Conservation (phyloP, 2,888 invertebrate species). For the Drosophila nr. fundita region DNA sequence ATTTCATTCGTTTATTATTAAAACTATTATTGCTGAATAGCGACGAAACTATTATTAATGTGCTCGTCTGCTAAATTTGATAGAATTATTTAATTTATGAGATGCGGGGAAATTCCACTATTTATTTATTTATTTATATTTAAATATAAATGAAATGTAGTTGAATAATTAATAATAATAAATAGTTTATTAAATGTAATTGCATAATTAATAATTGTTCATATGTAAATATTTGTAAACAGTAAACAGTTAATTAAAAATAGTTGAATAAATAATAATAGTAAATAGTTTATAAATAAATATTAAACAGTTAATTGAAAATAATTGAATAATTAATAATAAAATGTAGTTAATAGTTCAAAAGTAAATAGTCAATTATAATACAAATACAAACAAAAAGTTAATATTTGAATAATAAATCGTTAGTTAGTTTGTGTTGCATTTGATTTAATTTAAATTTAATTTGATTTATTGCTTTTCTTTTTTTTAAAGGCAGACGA, state of each 20-base stretch:
- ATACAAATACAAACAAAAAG: neutral
- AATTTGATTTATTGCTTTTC: slow-evolving; percentile 50
- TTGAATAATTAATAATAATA: too few species aligned
- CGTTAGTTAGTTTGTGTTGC: neutral
- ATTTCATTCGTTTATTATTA: neutral
- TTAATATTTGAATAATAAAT: neutral
- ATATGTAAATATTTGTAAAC: neutral
- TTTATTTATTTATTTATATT: neutral
- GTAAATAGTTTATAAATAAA: neutral
- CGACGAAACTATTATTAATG: neutral
- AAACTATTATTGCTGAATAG: neutral
- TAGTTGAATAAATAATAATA: neutral
- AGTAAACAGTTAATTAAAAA: neutral
- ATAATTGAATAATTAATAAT: neutral
- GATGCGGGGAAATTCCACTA: neutral
- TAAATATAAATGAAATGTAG: neutral
- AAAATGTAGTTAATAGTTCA: neutral
- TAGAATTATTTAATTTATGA: neutral
- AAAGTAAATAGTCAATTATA: neutral
- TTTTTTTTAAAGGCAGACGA: slow-evolving; percentile 89
- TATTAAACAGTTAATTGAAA: neutral
- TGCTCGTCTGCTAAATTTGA: neutral
- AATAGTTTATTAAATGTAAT: neutral
- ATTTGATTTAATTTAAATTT: neutral
- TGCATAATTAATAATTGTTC: neutral